A percentile compares a stretch with the other conserved stretches of the same genome.
phyloP scores from a whole-genome alignment of 2,113 vertebrate species.

The Promerops cafer region DNA sequence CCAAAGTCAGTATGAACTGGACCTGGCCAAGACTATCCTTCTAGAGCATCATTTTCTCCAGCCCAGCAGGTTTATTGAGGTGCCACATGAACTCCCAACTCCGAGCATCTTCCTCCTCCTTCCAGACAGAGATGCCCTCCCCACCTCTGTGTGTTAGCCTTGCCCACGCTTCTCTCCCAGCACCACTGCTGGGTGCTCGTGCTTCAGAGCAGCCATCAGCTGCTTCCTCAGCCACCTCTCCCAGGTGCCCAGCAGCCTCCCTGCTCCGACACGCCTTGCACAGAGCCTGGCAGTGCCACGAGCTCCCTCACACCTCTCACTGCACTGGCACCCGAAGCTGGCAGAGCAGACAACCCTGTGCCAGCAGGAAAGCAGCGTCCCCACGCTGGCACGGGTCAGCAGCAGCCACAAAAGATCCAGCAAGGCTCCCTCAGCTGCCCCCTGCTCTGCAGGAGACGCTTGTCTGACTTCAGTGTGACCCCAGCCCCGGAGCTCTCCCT shows the following conservation, averaged over 20 bases:
- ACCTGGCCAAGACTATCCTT: neutral
- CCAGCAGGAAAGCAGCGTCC: neutral
- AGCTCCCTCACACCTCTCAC: neutral
- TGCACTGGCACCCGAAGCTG: neutral
- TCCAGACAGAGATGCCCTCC: neutral
- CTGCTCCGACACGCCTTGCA: neutral
- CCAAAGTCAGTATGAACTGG: fast-evolving
- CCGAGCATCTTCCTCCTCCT: neutral
- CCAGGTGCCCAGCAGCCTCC: fast-evolving
- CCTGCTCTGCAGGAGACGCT: fast-evolving
- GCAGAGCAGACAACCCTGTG: neutral
- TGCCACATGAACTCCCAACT: neutral
- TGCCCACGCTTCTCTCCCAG: neutral
- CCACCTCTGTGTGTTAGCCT: neutral
- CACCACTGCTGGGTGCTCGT: fast-evolving
- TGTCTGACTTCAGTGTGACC: neutral
- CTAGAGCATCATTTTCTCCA: neutral
- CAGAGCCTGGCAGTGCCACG: neutral
- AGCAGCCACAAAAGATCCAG: neutral
- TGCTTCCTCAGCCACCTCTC: neutral
- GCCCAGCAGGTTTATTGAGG: neutral
- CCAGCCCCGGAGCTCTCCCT: neutral
- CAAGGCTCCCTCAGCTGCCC: neutral
- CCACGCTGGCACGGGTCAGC: neutral
- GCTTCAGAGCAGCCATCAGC: neutral